Percentiles rank a stretch among this genome's conserved stretches.
Evolutionary conservation across 2,888 invertebrate genomes (phyloP).

Genomic region (Phyllotreta striolata): DNA sequence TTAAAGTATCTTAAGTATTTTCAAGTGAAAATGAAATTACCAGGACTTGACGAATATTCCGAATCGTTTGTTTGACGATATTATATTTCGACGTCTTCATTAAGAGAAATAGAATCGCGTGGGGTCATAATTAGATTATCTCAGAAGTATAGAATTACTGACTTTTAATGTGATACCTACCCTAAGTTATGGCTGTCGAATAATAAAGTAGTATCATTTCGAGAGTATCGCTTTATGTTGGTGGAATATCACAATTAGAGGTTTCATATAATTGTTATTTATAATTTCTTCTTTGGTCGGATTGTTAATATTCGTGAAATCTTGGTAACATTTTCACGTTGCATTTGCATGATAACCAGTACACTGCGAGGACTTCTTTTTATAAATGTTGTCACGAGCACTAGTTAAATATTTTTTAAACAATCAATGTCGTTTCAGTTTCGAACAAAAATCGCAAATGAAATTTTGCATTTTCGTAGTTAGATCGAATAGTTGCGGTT

Average conservation of each 20-base stretch:
- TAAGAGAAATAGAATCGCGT: conserved; percentile 22
- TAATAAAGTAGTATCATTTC: conserved; percentile 6
- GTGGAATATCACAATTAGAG: background rate
- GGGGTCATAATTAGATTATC: conserved; percentile 26
- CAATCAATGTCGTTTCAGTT: no score
- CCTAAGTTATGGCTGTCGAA: conserved; percentile 4
- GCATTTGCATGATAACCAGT: conserved; percentile 7
- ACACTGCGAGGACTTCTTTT: conserved; percentile 12
- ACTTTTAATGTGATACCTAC: conserved; percentile 17
- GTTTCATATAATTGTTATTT: background rate
- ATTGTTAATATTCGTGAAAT: background rate
- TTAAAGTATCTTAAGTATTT: conserved; percentile 32
- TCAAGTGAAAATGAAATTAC: conserved; percentile 34
- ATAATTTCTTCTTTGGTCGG: background rate
- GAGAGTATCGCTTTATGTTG: background rate
- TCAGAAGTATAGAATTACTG: conserved; percentile 25
- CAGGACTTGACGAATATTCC: conserved; percentile 33
- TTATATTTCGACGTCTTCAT: conserved; percentile 30
- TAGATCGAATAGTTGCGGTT: background rate
- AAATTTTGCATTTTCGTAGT: conserved; percentile 12
- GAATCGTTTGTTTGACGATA: conserved; percentile 28
- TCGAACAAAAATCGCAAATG: background rate
- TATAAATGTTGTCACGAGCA: conserved; percentile 8
- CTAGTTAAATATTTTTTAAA: background rate
- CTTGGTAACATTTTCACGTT: background rate